These are phyloP conservation scores for Typhlomys cinereus DNA, from an alignment of 2,113 vertebrate genomes.

Conservation along the genomic window DNA sequence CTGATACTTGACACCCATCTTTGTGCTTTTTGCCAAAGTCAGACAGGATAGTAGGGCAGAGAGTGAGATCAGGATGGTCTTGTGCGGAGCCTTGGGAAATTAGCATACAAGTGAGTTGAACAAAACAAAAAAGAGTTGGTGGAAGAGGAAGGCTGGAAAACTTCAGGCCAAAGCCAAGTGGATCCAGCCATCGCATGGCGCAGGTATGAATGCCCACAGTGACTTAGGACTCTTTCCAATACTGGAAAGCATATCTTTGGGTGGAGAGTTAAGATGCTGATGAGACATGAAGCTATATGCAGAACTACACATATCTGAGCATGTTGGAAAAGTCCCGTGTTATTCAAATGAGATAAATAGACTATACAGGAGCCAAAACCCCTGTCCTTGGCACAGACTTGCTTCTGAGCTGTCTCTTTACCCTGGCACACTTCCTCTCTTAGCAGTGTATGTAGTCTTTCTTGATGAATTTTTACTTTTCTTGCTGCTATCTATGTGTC, in stretches of 20 bases:
- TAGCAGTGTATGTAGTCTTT: not conserved
- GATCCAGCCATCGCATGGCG: not conserved
- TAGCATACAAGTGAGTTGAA: too few species aligned
- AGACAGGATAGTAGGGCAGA: not conserved
- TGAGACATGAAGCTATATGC: too few species aligned
- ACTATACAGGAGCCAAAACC: not conserved
- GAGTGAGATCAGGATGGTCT: not conserved
- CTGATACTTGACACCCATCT: not conserved
- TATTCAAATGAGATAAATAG: not conserved
- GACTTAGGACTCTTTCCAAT: not conserved
- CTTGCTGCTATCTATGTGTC: not conserved
- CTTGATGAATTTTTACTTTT: not conserved
- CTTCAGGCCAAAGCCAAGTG: not conserved
- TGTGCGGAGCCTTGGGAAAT: not conserved
- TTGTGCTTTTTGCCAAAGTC: not conserved
- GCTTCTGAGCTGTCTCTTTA: not conserved
- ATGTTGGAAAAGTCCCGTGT: not conserved
- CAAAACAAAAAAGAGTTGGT: not conserved
- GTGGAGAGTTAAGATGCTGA: not conserved
- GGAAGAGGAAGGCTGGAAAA: not conserved
- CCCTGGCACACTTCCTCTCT: not conserved
- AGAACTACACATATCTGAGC: not conserved
- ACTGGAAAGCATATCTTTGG: not conserved
- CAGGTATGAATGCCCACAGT: not conserved
- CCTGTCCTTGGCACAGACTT: not conserved